These are phyloP conservation scores for Toxonevra muliebris DNA, from an alignment of 2,888 invertebrate genomes.

Conservation along the genomic window DNA sequence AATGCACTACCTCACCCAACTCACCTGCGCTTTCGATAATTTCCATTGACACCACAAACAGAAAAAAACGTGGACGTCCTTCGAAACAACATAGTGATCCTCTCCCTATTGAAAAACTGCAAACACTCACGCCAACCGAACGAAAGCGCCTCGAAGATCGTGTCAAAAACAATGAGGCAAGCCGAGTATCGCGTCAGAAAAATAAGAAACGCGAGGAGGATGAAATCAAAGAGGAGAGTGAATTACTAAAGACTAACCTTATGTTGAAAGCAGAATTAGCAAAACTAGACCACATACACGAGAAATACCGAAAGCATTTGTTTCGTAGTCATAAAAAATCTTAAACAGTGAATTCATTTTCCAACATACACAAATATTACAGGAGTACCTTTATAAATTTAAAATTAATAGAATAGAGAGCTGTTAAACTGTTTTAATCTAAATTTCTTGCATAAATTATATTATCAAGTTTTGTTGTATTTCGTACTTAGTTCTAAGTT, in stretches of 20 bases:
- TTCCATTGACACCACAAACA: slow-evolving; percentile 36
- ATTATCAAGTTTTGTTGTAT: too few species aligned
- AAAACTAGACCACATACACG: slow-evolving; percentile 19
- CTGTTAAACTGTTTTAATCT: too few species aligned
- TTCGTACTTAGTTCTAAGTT: too few species aligned
- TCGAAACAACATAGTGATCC: slow-evolving; percentile 59
- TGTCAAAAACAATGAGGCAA: slow-evolving; percentile 61
- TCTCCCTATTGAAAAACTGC: slow-evolving; percentile 51
- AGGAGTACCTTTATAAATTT: too few species aligned
- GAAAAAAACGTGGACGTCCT: slow-evolving; percentile 56
- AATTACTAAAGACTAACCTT: slow-evolving; percentile 24
- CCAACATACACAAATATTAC: too few species aligned
- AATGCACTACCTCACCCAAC: slow-evolving; percentile 47
- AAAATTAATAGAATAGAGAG: slow-evolving; percentile 5
- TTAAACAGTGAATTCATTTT: neutral
- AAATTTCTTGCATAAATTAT: too few species aligned
- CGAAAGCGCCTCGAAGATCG: slow-evolving; percentile 54
- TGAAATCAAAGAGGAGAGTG: slow-evolving; percentile 41
- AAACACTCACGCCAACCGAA: slow-evolving; percentile 47
- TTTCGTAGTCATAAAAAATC: too few species aligned
- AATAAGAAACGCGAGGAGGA: slow-evolving; percentile 55
- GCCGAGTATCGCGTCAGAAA: slow-evolving; percentile 58
- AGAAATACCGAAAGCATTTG: slow-evolving; percentile 30
- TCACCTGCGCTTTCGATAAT: slow-evolving; percentile 50
- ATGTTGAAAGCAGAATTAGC: slow-evolving; percentile 24